Evolutionary conservation across 2,888 invertebrate genomes (phyloP), one percentile per base, ranked within the genome.

Genomic region (Thelaira solivaga): DNA sequence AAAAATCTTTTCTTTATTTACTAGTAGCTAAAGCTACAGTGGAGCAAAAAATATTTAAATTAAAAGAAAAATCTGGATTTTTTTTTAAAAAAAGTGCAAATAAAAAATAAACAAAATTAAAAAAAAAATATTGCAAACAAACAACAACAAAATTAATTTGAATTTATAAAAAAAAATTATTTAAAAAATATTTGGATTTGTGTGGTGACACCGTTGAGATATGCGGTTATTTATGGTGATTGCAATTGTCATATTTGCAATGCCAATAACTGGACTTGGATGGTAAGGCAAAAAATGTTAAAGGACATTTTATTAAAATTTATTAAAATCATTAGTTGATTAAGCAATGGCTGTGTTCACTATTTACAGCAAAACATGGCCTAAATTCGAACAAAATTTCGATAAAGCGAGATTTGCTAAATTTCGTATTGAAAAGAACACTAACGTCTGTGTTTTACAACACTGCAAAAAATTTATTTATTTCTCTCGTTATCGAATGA

Each of bases 191-290:
- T 59, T 55, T 24, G 49, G 36, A 51, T 59, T 64, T n/a, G n/a
- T n/a, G n/a, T n/a, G n/a, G 59, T 7, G 55, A 62, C 47, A 75
- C 53, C 67, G 72, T 79, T 57, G 82, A 86, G 88, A 87, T 88
- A 93, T 94, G 93, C 93, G 93, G 91, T 92, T 93, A 89, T 92
- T 94, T 90, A 92, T 94, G 90, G 93, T 95, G 91, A 93, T 94
- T 90, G 92, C 94, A 89, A 94, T 94, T 90, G 92, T 95, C 89
- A 92, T 95, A 91, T 92, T 95, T 90, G 93, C 95, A 91, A 94
- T 94, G 92, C 95, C 95, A 91, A 94, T 95, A 91, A 94, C 94
- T 90, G 94, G 94, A 90, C 93, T 94, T 89, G 94, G 95, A 92
- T 95, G 95, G 96, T 96, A 91, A 94, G 95, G n/a, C n/a, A n/a